Evolutionary conservation across 2,797 vertebrate genomes (phyloP).

Genomic region (Microctenopoma steveboyesi): DNA sequence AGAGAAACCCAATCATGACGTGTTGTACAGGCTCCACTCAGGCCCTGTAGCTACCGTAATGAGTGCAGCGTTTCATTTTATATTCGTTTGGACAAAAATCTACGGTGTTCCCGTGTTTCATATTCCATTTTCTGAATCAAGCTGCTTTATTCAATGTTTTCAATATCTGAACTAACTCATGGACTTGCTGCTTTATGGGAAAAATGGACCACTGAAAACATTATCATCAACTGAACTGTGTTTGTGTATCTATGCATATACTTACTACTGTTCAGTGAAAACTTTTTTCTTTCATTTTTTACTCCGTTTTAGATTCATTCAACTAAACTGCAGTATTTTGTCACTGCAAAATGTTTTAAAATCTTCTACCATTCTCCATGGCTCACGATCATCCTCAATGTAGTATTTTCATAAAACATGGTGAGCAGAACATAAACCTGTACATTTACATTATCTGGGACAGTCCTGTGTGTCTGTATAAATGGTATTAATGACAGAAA

Average conservation of each 20-base stretch:
- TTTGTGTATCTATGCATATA: too few relatives aligned
- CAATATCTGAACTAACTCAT: background rate
- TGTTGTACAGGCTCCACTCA: background rate
- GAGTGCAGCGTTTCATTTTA: background rate
- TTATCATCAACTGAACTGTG: background rate
- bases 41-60: background rate
- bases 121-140: too few relatives aligned
- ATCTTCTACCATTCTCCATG: background rate
- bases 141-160: too few relatives aligned
- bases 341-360: background rate
- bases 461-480: background rate
- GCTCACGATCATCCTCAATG: conserved; percentile 27
- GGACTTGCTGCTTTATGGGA: too few relatives aligned
- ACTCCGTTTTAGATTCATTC: background rate
- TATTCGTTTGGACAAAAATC: background rate
- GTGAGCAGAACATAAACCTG: background rate
- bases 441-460: background rate
- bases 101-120: background rate
- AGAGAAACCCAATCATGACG: background rate
- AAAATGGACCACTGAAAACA: background rate
- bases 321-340: background rate
- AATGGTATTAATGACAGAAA: background rate
- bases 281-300: background rate
- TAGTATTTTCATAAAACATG: background rate
- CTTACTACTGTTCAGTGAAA: too few relatives aligned